Evolutionary conservation across 1,140 invertebrate genomes (phyloP).

Genomic region (Elymnias hypermnestra): DNA sequence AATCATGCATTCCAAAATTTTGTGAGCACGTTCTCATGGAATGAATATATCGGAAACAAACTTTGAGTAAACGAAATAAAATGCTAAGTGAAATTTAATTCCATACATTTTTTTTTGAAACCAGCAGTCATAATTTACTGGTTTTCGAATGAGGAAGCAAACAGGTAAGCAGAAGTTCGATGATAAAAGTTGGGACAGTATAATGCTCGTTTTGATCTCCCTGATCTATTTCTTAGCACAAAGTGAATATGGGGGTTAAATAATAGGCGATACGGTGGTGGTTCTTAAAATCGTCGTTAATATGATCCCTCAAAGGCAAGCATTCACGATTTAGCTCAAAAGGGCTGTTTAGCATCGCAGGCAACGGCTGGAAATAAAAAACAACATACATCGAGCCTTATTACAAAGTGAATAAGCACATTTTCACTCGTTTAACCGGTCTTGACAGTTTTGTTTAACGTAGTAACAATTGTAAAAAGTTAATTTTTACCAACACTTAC

Average conservation of each 20-base stretch:
- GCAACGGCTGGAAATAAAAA: slow-evolving; percentile 76
- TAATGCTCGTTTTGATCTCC: slow-evolving; percentile 35
- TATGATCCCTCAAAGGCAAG: slow-evolving; percentile 75
- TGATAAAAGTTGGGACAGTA: slow-evolving; percentile 26
- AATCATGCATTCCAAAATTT: slow-evolving; percentile 60
- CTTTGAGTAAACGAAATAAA: slow-evolving; percentile 26
- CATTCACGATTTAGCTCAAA: slow-evolving; percentile 76
- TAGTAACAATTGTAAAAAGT: not conserved
- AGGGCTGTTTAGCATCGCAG: slow-evolving; percentile 75
- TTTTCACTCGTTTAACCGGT: slow-evolving; percentile 28
- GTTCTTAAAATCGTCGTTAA: slow-evolving; percentile 71
- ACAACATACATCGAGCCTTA: slow-evolving; percentile 75
- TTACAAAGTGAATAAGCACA: slow-evolving; percentile 62
- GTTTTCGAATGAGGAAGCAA: slow-evolving; percentile 62
- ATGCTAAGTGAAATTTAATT: slow-evolving; percentile 29
- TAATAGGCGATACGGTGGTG: slow-evolving; percentile 68
- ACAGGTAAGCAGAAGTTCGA: slow-evolving; percentile 53
- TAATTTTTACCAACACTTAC: too few relatives aligned
- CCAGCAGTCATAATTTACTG: slow-evolving; percentile 69
- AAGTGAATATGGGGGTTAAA: slow-evolving; percentile 66
- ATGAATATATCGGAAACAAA: slow-evolving; percentile 59
- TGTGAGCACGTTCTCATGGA: slow-evolving; percentile 57
- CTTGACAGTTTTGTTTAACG: slow-evolving; percentile 40
- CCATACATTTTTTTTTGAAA: slow-evolving; percentile 26
- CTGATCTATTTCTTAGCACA: slow-evolving; percentile 63